A percentile compares a stretch with the other conserved stretches of the same genome.
These are phyloP conservation scores for Tringa solitaria DNA, from an alignment of 2,113 vertebrate species.

Conservation along the genomic window DNA sequence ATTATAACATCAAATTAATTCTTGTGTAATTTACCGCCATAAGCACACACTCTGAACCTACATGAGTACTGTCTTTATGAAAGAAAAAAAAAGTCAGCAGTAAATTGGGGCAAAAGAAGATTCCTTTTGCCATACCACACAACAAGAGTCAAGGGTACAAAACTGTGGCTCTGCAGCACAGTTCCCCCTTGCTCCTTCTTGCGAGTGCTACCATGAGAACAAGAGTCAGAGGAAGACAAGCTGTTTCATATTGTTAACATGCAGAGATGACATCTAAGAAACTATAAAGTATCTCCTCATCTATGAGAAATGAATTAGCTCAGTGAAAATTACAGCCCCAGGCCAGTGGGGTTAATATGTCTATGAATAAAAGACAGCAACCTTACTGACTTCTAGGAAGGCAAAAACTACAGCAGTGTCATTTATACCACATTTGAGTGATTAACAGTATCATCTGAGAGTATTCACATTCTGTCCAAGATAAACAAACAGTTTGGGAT, in stretches of 20 bases:
- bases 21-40: neutral
- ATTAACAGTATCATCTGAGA: neutral
- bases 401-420: neutral
- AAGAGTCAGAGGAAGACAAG: neutral
- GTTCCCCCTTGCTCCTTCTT: neutral
- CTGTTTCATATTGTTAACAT: neutral
- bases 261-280: neutral
- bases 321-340: neutral
- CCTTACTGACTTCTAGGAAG: neutral
- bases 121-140: neutral
- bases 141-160: neutral
- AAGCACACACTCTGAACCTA: neutral
- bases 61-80: neutral
- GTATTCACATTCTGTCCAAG: neutral
- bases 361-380: neutral
- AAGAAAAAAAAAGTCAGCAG: neutral
- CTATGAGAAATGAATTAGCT: neutral
- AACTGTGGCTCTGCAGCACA: fast-evolving
- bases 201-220: neutral
- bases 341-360: fast-evolving
- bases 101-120: neutral
- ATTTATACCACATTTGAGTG: neutral
- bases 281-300: neutral
- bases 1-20: neutral
- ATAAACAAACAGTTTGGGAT: neutral